Evolutionary conservation across 35 echinoderm and acorn worm species (phyloP), one percentile per base, ranked within the genome.

Genomic region (Chiridota heheva): DNA sequence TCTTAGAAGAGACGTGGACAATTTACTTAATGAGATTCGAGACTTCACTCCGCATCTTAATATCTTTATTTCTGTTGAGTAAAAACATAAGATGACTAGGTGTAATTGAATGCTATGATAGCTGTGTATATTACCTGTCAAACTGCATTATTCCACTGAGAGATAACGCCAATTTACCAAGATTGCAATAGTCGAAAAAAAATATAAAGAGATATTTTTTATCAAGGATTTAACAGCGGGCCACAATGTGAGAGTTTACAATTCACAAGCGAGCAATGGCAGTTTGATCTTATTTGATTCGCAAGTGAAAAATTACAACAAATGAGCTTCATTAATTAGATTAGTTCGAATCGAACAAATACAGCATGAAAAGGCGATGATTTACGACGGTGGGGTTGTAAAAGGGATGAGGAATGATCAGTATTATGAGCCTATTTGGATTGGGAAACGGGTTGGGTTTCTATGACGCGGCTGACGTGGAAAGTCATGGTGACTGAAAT

Each of bases 61-160:
- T 42, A 58, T 78, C 75, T 78, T 62, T 62, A 78, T 78, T 26
- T 58, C 75, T 49, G 42, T 42, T 60, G 75, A 34, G 75, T 40
- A 60, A 78, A 78, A 62, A 78, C 33, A 49, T 49, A 78, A 58
- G 35, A 58, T 78, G 51, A 78, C 75, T 78, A 30, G 75, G 10
- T 42, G 47, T 78, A 78, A 78, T 78, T 78, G 75, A 61, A 58
- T 39, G 75, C 75, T 78, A 78, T 78, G 75, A 78, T 78, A 78
- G 58, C 42, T 78, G 75, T 78, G 75, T 78, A 78, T 78, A 78
- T 78, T 61, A 78, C 49, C 75, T 78, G 75, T 78, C 75, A 78
- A 78, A 40, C 17, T 20, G 75, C 62, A 78, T 78, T 78, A 78
- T 78, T 78, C 75, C 75, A 78, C 75, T 49, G 75, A 78, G 75